Evolutionary conservation across 2,113 vertebrate species (phyloP).

Genomic region (Nyctereutes procyonoides): DNA sequence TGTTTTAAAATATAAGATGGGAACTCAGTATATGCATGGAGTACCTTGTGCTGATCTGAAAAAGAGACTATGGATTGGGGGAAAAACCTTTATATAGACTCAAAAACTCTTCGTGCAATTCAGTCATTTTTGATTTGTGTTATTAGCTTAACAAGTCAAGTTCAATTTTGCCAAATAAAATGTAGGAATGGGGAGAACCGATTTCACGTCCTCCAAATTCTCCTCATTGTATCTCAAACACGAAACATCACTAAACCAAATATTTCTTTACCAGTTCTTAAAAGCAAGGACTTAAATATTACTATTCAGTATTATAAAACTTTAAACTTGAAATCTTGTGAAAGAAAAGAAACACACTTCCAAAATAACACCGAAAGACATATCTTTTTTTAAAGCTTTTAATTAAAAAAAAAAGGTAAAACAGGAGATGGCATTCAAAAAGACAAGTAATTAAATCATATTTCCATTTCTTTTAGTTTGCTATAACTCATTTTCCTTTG

Average conservation of each 20-base stretch:
- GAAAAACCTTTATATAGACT: not conserved
- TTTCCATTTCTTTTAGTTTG: conserved; percentile 46
- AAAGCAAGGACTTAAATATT: not conserved
- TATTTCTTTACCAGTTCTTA: not conserved
- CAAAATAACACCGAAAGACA: conserved; percentile 53
- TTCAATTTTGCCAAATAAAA: conserved; percentile 36
- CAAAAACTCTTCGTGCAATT: not conserved
- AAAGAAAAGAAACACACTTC: conserved; percentile 47
- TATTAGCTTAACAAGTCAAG: not conserved
- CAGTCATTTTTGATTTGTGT: not conserved
- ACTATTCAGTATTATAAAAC: not conserved
- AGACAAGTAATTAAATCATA: conserved; percentile 23
- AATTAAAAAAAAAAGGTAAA: conserved; percentile 35
- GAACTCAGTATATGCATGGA: not conserved
- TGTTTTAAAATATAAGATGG: not conserved
- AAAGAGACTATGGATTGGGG: not conserved
- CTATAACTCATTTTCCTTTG: conserved; percentile 46
- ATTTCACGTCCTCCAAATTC: conserved; percentile 2
- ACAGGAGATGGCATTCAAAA: conserved; percentile 52
- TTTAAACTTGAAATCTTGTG: conserved; percentile 15
- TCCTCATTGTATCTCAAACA: not conserved
- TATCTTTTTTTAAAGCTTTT: conserved; percentile 62
- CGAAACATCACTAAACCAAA: not conserved
- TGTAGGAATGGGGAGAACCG: not conserved
- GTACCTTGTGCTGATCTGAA: not conserved